Evolutionary conservation across 2,113 vertebrate species (phyloP).

Genomic region (Perca schrenkii): DNA sequence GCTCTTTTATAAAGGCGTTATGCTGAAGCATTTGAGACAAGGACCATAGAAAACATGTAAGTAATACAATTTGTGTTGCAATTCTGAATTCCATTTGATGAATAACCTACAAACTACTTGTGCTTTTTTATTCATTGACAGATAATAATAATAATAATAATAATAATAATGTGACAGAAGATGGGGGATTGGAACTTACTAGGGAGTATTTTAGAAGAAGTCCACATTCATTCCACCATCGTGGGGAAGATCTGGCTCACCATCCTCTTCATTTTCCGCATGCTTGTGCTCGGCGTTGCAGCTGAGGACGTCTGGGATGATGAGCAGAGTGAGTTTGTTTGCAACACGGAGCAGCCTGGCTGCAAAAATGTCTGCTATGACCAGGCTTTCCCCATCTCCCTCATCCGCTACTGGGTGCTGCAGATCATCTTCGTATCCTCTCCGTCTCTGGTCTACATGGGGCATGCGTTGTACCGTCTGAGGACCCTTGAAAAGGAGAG

Average conservation of each 20-base stretch:
- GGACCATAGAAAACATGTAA: constrained; percentile 53
- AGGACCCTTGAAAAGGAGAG: constrained; percentile 93
- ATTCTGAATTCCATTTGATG: neutral
- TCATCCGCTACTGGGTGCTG: constrained; percentile 96
- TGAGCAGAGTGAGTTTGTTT: constrained; percentile 94
- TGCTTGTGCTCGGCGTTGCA: constrained; percentile 94
- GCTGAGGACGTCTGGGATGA: constrained; percentile 97
- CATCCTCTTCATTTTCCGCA: constrained; percentile 96
- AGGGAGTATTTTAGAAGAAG: constrained; percentile 94
- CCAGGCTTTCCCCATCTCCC: constrained; percentile 94
- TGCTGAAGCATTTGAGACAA: constrained; percentile 9
- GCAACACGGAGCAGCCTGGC: constrained; percentile 96
- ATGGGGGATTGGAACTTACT: constrained; percentile 98
- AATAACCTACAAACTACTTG: neutral
- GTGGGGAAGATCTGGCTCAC: constrained; percentile 98
- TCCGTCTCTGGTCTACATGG: constrained; percentile 95
- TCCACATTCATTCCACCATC: constrained; percentile 94
- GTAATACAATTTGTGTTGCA: constrained; percentile 14
- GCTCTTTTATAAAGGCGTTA: constrained; percentile 10
- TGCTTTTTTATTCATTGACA: constrained; percentile 36
- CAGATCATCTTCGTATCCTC: constrained; percentile 97
- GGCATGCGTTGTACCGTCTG: constrained; percentile 91
- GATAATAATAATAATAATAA: constrained; percentile 63
- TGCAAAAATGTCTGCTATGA: constrained; percentile 96
- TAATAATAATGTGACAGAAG: constrained; percentile 83